Conservation (phyloP, 2,797 vertebrate genomes). For the Muscicapa striata region DNA sequence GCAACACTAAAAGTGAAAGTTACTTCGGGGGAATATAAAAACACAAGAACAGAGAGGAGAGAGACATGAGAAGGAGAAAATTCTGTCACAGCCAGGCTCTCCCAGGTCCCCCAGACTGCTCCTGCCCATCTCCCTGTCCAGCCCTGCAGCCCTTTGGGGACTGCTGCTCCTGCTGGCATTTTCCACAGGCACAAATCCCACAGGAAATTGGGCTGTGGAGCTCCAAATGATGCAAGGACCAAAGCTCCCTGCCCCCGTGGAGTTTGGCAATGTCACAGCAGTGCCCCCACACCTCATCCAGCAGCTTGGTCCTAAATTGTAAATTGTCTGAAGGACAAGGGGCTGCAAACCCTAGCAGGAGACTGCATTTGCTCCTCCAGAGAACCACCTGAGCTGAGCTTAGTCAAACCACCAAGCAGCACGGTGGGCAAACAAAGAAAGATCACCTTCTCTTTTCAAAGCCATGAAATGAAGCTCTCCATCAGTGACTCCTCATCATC, state of each 20-base stretch:
- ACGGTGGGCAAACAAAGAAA: background rate
- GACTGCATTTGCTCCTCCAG: background rate
- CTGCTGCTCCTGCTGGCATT: background rate
- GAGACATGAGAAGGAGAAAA: background rate
- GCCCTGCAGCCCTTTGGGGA: background rate
- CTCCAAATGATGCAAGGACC: too few relatives aligned
- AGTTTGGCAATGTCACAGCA: rapidly evolving
- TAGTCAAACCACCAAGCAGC: background rate
- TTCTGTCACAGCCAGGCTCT: background rate
- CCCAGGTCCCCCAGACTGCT: rapidly evolving
- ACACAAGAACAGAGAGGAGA: background rate
- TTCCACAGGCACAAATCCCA: background rate
- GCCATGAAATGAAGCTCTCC: background rate
- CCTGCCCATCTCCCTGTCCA: background rate
- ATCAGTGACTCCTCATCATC: background rate
- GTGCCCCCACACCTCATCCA: rapidly evolving
- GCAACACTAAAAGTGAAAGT: background rate
- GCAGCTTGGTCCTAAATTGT: background rate
- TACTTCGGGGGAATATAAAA: background rate
- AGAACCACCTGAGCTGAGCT: background rate
- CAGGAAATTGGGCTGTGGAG: background rate
- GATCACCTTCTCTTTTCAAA: background rate
- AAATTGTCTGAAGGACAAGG: background rate
- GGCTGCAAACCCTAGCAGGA: background rate
- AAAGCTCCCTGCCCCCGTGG: rapidly evolving